Percentiles rank a stretch among this genome's conserved stretches.
Conservation (phyloP, 2,113 vertebrate species). For the Cervus canadensis region DNA sequence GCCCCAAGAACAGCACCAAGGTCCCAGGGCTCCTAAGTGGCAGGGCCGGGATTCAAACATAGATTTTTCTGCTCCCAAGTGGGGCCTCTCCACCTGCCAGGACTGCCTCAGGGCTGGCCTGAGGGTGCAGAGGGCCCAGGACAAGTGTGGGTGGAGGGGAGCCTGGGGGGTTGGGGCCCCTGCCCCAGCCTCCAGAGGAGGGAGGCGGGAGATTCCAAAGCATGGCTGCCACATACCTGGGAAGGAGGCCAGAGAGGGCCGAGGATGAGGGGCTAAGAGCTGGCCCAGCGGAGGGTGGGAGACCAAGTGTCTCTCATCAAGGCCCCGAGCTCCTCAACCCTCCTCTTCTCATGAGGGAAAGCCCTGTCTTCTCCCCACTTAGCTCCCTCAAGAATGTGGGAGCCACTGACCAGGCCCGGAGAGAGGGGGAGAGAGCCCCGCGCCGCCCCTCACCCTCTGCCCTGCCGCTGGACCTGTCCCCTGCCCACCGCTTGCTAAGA, state of each 20-base stretch:
- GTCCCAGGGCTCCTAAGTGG: background rate
- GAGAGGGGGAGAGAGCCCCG: background rate
- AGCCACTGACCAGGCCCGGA: background rate
- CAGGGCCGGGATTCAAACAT: background rate
- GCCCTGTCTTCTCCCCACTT: background rate
- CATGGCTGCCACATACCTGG: accelerated
- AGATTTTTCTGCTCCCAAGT: background rate
- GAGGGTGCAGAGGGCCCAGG: no score
- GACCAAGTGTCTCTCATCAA: background rate
- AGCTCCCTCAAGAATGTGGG: background rate
- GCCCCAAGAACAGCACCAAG: background rate
- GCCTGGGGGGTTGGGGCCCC: background rate
- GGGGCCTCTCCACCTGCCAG: background rate
- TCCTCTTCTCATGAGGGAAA: background rate
- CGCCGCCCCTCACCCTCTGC: background rate
- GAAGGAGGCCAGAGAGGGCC: background rate
- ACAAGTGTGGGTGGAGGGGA: background rate
- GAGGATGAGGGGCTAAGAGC: background rate
- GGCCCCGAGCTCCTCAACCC: background rate
- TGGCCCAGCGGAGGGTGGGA: background rate
- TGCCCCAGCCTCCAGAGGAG: background rate
- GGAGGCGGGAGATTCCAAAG: background rate
- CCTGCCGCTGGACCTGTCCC: background rate
- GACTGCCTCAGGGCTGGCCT: background rate
- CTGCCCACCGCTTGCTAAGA: background rate